A percentile compares a stretch with the other conserved stretches of the same genome.
phyloP scores from a whole-genome alignment of 2,888 invertebrate species.

The Dasypolia templi region DNA sequence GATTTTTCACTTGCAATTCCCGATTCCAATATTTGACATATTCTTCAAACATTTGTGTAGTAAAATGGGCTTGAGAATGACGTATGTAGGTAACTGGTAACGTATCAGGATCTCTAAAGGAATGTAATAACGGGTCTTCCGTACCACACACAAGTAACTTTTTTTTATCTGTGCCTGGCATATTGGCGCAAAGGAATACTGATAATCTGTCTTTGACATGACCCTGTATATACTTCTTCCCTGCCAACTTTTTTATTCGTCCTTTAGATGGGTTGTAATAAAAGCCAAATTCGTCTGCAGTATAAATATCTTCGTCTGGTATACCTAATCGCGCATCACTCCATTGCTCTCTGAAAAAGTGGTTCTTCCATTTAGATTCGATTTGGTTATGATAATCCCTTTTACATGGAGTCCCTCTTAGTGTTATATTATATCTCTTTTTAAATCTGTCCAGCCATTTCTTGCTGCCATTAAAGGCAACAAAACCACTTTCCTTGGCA shows the following conservation, averaged over 20 bases:
- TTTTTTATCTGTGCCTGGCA: slow-evolving; percentile 74
- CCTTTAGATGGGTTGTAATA: slow-evolving; percentile 77
- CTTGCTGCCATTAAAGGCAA: slow-evolving; percentile 75
- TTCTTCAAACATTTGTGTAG: slow-evolving; percentile 76
- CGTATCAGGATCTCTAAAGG: slow-evolving; percentile 70
- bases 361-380: slow-evolving; percentile 75
- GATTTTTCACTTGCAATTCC: slow-evolving; percentile 67
- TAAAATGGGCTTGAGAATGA: slow-evolving; percentile 74
- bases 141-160: slow-evolving; percentile 75
- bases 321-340: slow-evolving; percentile 71
- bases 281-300: slow-evolving; percentile 75
- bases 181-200: slow-evolving; percentile 75
- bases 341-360: slow-evolving; percentile 78
- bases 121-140: slow-evolving; percentile 73
- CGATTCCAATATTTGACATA: slow-evolving; percentile 76
- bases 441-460: slow-evolving; percentile 79
- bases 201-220: slow-evolving; percentile 73
- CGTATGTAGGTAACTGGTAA: slow-evolving; percentile 75
- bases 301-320: slow-evolving; percentile 74
- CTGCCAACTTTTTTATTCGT: slow-evolving; percentile 72
- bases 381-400: slow-evolving; percentile 66
- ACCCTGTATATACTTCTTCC: slow-evolving; percentile 76
- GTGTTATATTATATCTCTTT: slow-evolving; percentile 71
- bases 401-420: slow-evolving; percentile 65
- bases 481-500: slow-evolving; percentile 74